Conservation (phyloP, 2,888 invertebrate species). For the Drosophila mimetica region DNA sequence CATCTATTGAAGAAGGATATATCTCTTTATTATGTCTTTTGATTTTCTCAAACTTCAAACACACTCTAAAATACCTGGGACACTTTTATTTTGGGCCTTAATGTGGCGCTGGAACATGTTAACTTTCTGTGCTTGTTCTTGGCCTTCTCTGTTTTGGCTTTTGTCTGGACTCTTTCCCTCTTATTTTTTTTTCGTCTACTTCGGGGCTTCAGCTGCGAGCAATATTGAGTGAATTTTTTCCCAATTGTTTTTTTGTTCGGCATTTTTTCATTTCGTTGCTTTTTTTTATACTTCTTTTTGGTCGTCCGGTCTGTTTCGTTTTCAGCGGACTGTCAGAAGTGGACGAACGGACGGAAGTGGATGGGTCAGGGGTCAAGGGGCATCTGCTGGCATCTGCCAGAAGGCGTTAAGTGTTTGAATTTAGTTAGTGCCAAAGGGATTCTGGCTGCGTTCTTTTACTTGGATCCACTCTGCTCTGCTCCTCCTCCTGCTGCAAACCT, state of each 20-base stretch:
- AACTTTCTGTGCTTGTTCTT: constrained; percentile 27
- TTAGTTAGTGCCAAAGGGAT: constrained; percentile 64
- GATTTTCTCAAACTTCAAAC: background rate
- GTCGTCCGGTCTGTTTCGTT: constrained; percentile 15
- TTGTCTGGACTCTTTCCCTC: constrained; percentile 16
- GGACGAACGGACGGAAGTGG: constrained; percentile 4
- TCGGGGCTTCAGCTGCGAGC: constrained; percentile 29
- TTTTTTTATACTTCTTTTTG: background rate
- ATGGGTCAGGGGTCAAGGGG: constrained; percentile 8
- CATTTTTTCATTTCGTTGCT: constrained; percentile 28
- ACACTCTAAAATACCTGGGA: background rate
- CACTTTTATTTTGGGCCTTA: background rate
- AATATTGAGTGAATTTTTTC: constrained; percentile 41
- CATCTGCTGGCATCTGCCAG: constrained; percentile 38
- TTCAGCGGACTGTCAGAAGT: constrained; percentile 40
- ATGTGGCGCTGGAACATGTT: constrained; percentile 19
- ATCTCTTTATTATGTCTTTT: too few relatives aligned
- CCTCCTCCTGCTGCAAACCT: background rate
- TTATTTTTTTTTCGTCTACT: constrained; percentile 8
- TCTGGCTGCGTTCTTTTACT: constrained; percentile 7
- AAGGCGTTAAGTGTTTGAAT: constrained; percentile 76
- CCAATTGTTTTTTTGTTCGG: constrained; percentile 16
- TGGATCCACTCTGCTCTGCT: background rate
- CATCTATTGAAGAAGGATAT: too few relatives aligned
- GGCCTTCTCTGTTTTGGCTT: constrained; percentile 40